Base-by-base conservation (phyloP, 2,113 vertebrate species). In the Nymphicus hollandicus region DNA sequence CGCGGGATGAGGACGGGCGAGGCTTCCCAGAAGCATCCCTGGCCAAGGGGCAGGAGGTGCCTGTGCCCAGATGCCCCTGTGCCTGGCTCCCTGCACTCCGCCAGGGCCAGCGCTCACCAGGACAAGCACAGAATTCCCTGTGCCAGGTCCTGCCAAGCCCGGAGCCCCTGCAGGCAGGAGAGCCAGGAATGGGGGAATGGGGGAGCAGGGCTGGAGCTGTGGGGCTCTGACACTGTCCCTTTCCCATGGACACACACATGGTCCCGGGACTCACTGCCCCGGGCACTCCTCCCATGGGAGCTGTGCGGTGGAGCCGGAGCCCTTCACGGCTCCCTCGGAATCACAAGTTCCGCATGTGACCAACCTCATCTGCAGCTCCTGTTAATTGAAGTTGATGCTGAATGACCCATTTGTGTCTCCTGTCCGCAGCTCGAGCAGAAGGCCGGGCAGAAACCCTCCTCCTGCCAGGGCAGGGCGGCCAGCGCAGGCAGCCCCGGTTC, bases 11-110 rank as follows among this genome's bases (percentile, higher is more conserved):
- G 65, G 24, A 50, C 0, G 0, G 69, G 16, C 43, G 82, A 31
- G 50, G 27, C 44, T 37, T n/a, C 47, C 43, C 35, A 12, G 6
- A 49, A 18, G 39, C 15, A 3, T 28, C 33, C 37, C 52, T 14
- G 72, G 44, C 65, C 49, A 39, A 47, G 37, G 43, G 50, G 16
- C 73, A 50, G 33, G 7, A 16, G 35, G 53, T 90, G 25, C 56
- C 68, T n/a, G 73, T 0, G 1, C 43, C 55, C 71, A 19, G 29
- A 11, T 17, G 37, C 13, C 52, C 20, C 52, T 1, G 3, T 53
- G 33, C n/a, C 18, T 0, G 1, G 53, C 81, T 83, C 58, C 20
- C 24, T 0, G 1, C 0, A 0, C 33, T 58, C 27, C 1, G 0
- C 31, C 0, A 2, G 70, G 24, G 37, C 39, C 49, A 60, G 69